Base-by-base conservation (phyloP, 2,113 vertebrate species). In the Ornithorhynchus anatinus region DNA sequence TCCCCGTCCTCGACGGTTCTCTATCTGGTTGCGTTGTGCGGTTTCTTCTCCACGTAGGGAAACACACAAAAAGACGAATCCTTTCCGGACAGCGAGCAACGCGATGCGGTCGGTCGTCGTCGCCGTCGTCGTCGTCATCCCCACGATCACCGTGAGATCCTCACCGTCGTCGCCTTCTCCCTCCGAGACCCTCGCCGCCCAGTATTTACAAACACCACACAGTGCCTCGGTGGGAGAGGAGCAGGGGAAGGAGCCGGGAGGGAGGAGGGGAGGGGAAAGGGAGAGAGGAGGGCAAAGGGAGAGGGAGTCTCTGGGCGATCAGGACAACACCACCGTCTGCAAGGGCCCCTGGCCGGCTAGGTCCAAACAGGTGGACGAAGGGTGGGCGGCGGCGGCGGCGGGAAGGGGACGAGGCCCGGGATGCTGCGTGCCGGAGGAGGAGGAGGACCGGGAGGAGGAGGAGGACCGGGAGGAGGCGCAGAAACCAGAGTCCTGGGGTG, bases 271-370 rank as follows among this genome's bases (percentile, higher is more conserved):
- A 22, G 19, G 63, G 48, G 44, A 58, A 51, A 37, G 40, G 63
- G 40, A 27, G 40, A 44, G 72, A 70, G 58, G 23, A 70, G 10
- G 31, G 43, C 59, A 38, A 36, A 19, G 19, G 53, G 42, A 35
- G 25, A 35, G 9, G 35, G 36, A 42, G 23, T 69, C 29, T 43
- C 75, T 53, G 20, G 42, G 72, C 43, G 67, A 94, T 97, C 96
- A 93, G 81, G 94, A 95, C 88, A 93, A 93, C 88, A 92, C 89
- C 76, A 95, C 88, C 14, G 93, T 90, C 40, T 95, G 93, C 90
- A 92, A 91, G 75, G 89, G 89, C 80, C 88, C 92, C 33, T 53
- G 82, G n/a, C 85, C 88, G 71, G 87, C 81, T 78, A 86, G 86
- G 92, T 94, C 93, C 91, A 90, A 92, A 83, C 79, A 86, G 72